Evolutionary conservation across 2,113 vertebrate species (phyloP).

Genomic region (Lepus americanus): DNA sequence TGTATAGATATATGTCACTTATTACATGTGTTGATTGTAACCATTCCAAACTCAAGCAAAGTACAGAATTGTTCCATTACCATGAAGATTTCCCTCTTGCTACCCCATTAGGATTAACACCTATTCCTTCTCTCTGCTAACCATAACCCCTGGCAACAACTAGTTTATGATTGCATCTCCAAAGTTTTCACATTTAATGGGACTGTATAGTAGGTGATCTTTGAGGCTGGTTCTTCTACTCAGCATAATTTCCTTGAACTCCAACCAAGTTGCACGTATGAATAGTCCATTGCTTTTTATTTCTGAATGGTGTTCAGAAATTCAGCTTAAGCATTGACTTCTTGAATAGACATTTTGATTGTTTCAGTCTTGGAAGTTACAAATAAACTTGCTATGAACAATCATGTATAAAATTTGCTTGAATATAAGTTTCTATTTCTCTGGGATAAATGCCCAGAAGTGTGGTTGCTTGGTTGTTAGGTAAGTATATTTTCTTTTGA

Average conservation of each 20-base stretch:
- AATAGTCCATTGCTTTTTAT: neutral
- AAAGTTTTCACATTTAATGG: neutral
- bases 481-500: neutral
- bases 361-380: neutral
- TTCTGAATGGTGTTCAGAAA: neutral
- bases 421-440: slow-evolving; percentile 30
- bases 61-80: neutral
- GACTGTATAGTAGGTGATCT: neutral
- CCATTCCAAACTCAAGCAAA: neutral
- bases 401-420: neutral
- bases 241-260: neutral
- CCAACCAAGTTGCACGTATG: neutral
- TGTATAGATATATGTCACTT: neutral
- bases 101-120: neutral
- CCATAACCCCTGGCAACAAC: neutral
- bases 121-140: neutral
- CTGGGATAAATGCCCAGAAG: neutral
- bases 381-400: slow-evolving; percentile 23
- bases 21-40: neutral
- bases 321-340: neutral
- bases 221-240: neutral
- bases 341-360: neutral
- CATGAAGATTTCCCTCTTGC: neutral
- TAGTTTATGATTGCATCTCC: neutral
- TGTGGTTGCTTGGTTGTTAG: neutral